Percentiles rank a stretch among this genome's conserved stretches.
These are phyloP conservation scores for Heterocephalus glaber DNA, from an alignment of 2,113 vertebrate genomes.

Conservation along the genomic window DNA sequence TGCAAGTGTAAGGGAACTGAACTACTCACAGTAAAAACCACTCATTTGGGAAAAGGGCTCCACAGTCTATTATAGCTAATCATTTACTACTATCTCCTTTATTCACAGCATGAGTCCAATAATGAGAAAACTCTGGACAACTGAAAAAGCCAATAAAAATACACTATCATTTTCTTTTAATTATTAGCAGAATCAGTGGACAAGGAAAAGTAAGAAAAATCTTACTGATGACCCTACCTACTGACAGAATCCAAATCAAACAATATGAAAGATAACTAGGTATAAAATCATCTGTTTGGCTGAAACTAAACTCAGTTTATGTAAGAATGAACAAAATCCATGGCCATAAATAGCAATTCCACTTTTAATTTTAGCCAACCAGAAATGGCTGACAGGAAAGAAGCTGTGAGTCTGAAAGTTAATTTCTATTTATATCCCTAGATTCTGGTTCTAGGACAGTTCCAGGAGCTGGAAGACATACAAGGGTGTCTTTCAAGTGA, in stretches of 20 bases:
- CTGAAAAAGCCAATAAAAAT: constrained; percentile 24
- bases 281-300: background rate
- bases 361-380: constrained; percentile 25
- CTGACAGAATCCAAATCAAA: constrained; percentile 4
- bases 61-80: background rate
- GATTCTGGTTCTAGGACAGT: background rate
- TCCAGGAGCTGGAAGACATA: background rate
- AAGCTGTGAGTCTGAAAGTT: background rate
- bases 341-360: background rate
- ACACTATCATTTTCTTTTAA: background rate
- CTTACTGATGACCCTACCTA: background rate
- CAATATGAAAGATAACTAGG: background rate
- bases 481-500: background rate
- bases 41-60: background rate
- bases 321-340: background rate
- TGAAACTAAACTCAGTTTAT: background rate
- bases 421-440: constrained; percentile 45
- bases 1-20: background rate
- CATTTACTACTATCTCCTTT: background rate
- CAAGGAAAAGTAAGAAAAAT: background rate
- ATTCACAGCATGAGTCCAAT: background rate
- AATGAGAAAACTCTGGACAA: background rate
- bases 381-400: constrained; percentile 2
- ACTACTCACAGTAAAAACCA: background rate
- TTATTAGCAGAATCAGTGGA: background rate